Conservation (phyloP, 2,888 invertebrate genomes). For the Plemyria rubiginata region DNA sequence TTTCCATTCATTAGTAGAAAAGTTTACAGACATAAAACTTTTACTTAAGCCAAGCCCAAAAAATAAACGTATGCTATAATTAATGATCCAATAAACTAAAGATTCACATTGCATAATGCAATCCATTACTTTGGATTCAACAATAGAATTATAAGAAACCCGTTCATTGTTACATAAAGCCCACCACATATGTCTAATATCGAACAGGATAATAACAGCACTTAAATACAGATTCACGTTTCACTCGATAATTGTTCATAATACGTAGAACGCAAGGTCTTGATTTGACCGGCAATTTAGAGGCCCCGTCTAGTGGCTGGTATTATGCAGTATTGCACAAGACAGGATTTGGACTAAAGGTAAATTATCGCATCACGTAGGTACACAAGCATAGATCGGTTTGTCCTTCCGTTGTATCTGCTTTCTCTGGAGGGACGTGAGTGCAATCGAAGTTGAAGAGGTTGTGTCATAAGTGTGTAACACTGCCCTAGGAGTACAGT, state of each 20-base stretch:
- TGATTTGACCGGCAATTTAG: slow-evolving; percentile 38
- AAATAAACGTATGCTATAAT: background rate
- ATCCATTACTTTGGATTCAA: slow-evolving; percentile 32
- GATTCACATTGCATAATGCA: slow-evolving; percentile 34
- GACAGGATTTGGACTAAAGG: slow-evolving; percentile 52
- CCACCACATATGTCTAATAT: slow-evolving; percentile 37
- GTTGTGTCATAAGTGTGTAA: slow-evolving; percentile 48
- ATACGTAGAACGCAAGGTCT: slow-evolving; percentile 40
- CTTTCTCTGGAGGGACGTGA: slow-evolving; percentile 74
- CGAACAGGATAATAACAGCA: slow-evolving; percentile 37
- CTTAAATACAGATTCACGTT: slow-evolving; percentile 31
- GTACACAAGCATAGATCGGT: slow-evolving; percentile 54
- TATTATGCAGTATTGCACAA: slow-evolving; percentile 51
- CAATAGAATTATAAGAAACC: slow-evolving; percentile 38
- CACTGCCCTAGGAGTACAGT: slow-evolving; percentile 57
- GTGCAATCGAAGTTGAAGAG: slow-evolving; percentile 56
- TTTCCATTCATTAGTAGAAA: slow-evolving; percentile 8
- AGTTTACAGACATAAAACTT: slow-evolving; percentile 4
- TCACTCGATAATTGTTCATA: slow-evolving; percentile 39
- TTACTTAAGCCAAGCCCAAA: slow-evolving; percentile 12
- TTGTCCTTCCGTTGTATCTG: slow-evolving; percentile 67
- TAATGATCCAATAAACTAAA: slow-evolving; percentile 33
- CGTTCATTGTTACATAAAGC: slow-evolving; percentile 42
- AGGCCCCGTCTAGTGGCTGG: slow-evolving; percentile 32
- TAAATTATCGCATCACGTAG: slow-evolving; percentile 68